Evolutionary conservation across 2,888 invertebrate species (phyloP), one percentile per base, ranked within the genome.

Genomic region (Blera fallax): DNA sequence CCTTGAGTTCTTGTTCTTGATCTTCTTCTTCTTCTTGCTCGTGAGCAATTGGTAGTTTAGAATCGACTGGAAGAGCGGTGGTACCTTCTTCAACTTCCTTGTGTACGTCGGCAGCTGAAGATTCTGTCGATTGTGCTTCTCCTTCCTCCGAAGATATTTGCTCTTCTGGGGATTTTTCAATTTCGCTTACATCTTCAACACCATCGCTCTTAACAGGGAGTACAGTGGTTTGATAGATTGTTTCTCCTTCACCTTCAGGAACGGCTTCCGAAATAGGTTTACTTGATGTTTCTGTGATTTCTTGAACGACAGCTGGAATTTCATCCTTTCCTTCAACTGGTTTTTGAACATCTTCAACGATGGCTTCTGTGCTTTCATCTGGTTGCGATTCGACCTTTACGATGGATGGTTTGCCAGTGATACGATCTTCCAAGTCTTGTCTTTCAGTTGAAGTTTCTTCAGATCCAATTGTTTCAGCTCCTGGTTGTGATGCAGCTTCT

Each of bases 381-480:
- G 11, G 24, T 2, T 21, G 27, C n/a, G 27, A 3, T 1, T 54
- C 43, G 4, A 37, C 50, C 18, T 58, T 58, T 3, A 10, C 0
- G 3, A 43, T 16, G 0, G 76, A 18, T 0, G 78, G 65, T n/a
- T 16, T 72, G 29, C 14, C 45, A 8, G 67, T 52, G 2, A 7
- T 18, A 21, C 2, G 6, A n/a, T 16, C 24, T 3, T 54, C 52
- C 7, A 54, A 52, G n/a, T 37, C 78, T 3, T 87, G 85, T 1
- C 52, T 87, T 64, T 89, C 88, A 14, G 79, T 87, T 29, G 74
- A 50, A n/a, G 87, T 18, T 80, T 87, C 87, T 62, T 32, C 52
- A 0, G 45, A 27, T 32, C 69, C 62, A 1, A 2, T 32, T 48
- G 50, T 16, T 34, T 48, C 58, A n/a, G 8, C 24, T 34, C 21